Percentiles rank a stretch among this genome's conserved stretches.
Conservation (phyloP, 2,797 vertebrate genomes). For the Cyclura pinguis region DNA sequence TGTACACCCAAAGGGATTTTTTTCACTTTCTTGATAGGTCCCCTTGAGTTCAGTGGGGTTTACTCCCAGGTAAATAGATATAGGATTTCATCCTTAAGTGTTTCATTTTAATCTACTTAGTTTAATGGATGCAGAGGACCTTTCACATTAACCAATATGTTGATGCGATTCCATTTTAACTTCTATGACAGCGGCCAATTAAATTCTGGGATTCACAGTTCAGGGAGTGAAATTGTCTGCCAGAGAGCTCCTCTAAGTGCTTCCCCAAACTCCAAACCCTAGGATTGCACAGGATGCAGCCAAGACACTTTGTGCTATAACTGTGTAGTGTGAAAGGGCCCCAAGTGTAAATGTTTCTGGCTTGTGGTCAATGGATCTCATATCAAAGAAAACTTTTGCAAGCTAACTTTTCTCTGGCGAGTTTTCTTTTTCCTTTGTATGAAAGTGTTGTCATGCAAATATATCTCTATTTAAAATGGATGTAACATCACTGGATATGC, state of each 20-base stretch:
- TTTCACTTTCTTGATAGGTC: too few species aligned
- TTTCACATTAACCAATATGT: too few species aligned
- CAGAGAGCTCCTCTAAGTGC: too few species aligned
- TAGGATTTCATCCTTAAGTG: neutral
- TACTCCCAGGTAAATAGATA: neutral
- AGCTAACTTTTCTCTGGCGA: neutral
- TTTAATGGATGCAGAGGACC: neutral
- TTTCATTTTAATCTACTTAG: neutral
- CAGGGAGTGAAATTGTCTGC: too few species aligned
- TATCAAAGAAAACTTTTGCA: neutral
- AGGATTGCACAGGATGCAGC: too few species aligned
- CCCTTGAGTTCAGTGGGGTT: neutral
- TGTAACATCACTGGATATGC: neutral
- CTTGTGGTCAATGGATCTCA: neutral
- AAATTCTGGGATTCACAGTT: too few species aligned
- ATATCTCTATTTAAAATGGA: neutral
- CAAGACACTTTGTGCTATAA: too few species aligned
- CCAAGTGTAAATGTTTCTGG: neutral
- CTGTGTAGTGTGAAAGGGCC: too few species aligned
- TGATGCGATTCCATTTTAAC: too few species aligned
- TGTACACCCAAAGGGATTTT: neutral
- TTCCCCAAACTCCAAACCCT: too few species aligned
- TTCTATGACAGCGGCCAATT: too few species aligned
- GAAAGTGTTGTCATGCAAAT: neutral
- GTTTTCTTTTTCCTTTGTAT: neutral